phyloP scores from a whole-genome alignment of 2,113 vertebrate genomes.

The Ochotona princeps region DNA sequence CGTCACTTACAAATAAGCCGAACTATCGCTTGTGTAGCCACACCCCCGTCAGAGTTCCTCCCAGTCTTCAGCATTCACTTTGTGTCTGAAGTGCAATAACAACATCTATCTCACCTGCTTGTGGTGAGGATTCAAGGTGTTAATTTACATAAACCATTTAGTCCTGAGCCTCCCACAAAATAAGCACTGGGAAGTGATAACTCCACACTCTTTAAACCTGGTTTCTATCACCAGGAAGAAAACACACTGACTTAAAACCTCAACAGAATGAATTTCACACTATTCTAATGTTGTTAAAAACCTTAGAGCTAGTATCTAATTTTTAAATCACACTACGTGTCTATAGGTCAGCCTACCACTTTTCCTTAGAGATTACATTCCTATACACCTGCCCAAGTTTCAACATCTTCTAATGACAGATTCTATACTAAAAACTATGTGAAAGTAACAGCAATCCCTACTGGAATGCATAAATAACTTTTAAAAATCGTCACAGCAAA shows the following conservation, averaged over 20 bases:
- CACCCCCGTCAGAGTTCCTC: neutral
- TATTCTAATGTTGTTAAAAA: slow-evolving; percentile 29
- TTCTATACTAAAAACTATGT: slow-evolving; percentile 45
- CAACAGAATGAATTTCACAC: neutral
- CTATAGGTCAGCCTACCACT: neutral
- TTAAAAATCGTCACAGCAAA: neutral
- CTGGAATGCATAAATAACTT: slow-evolving; percentile 31
- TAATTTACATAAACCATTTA: slow-evolving; percentile 6
- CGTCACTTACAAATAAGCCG: slow-evolving; percentile 37
- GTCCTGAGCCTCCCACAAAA: neutral
- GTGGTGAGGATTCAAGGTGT: neutral
- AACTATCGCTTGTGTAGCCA: neutral
- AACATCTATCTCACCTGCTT: neutral
- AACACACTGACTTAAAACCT: neutral
- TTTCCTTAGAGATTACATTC: neutral
- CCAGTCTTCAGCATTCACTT: neutral
- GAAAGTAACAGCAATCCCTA: slow-evolving; percentile 26
- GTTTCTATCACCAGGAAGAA: neutral
- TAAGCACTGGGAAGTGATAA: neutral
- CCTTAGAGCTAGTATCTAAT: neutral
- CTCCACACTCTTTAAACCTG: neutral
- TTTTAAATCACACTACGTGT: neutral
- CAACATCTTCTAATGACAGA: slow-evolving; percentile 10
- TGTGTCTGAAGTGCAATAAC: slow-evolving; percentile 9
- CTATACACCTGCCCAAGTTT: slow-evolving; percentile 17